A percentile compares a stretch with the other conserved stretches of the same genome.
Evolutionary conservation across 2,888 invertebrate species (phyloP).

Genomic region (Nomada lathburiana): DNA sequence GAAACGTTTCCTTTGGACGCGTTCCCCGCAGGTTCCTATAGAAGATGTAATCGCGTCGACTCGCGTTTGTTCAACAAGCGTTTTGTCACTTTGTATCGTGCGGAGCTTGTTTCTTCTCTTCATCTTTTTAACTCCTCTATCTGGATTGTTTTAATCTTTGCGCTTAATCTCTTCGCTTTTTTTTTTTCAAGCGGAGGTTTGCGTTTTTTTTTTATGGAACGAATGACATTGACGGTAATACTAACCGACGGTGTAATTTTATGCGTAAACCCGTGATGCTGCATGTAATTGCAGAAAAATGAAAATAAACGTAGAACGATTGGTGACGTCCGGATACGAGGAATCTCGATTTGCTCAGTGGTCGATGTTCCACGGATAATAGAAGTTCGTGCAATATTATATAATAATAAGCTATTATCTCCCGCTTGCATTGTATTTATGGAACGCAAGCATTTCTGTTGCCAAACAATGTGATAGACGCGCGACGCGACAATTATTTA

Average conservation of each 20-base stretch:
- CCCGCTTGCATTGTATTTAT: slow-evolving; percentile 43
- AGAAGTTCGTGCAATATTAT: slow-evolving; percentile 15
- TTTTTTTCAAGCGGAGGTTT: neutral
- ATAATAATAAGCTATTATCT: slow-evolving; percentile 43
- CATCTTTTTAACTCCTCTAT: neutral
- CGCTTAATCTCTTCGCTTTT: too few relatives aligned
- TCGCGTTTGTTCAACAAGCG: neutral
- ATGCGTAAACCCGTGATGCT: neutral
- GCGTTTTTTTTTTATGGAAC: neutral
- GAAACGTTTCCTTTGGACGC: too few relatives aligned
- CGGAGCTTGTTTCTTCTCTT: too few relatives aligned
- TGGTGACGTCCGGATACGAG: slow-evolving; percentile 47
- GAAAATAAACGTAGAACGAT: slow-evolving; percentile 22
- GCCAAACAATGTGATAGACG: slow-evolving; percentile 58
- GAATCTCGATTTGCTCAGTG: slow-evolving; percentile 59
- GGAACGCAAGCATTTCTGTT: slow-evolving; percentile 38
- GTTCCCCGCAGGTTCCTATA: neutral
- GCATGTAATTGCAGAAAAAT: slow-evolving; percentile 11
- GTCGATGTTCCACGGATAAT: slow-evolving; percentile 19
- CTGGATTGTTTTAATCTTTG: neutral
- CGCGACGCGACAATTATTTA: neutral
- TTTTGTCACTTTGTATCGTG: neutral
- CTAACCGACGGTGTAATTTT: neutral
- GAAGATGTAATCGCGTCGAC: neutral
- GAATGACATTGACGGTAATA: too few relatives aligned